Percentiles rank a stretch among this genome's conserved stretches.
Conservation (phyloP, 92 coral and sea anemone species). For the Parazoanthus atlanticus region DNA sequence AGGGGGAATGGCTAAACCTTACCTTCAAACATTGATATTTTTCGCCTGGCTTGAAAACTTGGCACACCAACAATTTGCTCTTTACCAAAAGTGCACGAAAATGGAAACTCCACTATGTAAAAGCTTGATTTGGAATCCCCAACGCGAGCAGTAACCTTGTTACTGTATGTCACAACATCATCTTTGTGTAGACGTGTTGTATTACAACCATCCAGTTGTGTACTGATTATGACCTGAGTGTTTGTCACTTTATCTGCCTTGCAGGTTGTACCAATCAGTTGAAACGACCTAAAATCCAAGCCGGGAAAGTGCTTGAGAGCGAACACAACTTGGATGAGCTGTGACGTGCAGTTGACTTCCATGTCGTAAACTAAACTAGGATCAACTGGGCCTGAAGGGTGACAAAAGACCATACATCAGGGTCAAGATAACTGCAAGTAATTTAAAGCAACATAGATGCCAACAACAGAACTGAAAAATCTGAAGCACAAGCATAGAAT, state of each 20-base stretch:
- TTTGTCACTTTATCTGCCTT: slow-evolving; percentile 43
- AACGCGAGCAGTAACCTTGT: slow-evolving; percentile 65
- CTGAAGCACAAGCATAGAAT: not conserved
- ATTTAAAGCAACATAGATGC: no score
- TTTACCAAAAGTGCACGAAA: slow-evolving; percentile 73
- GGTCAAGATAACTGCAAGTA: not conserved
- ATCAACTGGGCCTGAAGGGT: slow-evolving; percentile 21
- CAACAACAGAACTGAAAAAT: no score
- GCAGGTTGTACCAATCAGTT: slow-evolving; percentile 61
- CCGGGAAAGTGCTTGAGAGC: slow-evolving; percentile 56
- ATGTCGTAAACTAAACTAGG: slow-evolving; percentile 67
- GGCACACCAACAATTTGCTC: slow-evolving; percentile 75
- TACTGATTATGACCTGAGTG: slow-evolving; percentile 61
- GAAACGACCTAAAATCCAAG: slow-evolving; percentile 67
- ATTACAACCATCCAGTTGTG: slow-evolving; percentile 77
- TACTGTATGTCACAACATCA: slow-evolving; percentile 65
- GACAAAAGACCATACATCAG: not conserved
- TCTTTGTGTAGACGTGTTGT: slow-evolving; percentile 59
- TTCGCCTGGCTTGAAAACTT: slow-evolving; percentile 80
- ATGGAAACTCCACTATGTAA: slow-evolving; percentile 79
- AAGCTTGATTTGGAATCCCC: slow-evolving; percentile 51
- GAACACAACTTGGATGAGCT: slow-evolving; percentile 69
- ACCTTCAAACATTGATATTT: slow-evolving; percentile 78
- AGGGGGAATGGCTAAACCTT: not conserved
- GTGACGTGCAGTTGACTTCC: slow-evolving; percentile 76